Evolutionary conservation across 2,888 invertebrate genomes (phyloP).

Genomic region (Drosophila atripex): DNA sequence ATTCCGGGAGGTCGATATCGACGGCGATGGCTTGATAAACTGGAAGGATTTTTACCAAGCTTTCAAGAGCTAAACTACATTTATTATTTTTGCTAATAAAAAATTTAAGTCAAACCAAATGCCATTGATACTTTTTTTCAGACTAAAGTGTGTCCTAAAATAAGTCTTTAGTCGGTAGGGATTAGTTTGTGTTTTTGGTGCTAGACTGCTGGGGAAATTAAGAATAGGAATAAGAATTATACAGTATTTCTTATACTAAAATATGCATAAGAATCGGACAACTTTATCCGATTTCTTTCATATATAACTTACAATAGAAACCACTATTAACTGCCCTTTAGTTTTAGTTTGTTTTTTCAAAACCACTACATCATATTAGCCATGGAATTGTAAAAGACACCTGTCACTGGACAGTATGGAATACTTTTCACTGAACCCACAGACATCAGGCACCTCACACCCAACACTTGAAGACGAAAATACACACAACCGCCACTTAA

Average conservation of each 20-base stretch:
- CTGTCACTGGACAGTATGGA: not conserved
- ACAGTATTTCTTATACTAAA: no score
- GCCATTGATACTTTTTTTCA: no score
- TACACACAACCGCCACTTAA: not conserved
- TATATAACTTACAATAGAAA: not conserved
- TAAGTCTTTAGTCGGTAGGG: no score
- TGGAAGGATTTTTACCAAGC: conserved; percentile 2
- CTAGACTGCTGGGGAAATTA: no score
- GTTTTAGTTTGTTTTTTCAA: no score
- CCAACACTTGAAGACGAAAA: not conserved
- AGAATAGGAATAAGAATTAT: no score
- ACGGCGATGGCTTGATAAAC: conserved; percentile 11
- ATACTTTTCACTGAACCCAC: not conserved
- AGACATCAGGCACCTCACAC: not conserved
- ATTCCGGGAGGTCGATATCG: conserved; percentile 3
- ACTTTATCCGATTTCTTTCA: no score
- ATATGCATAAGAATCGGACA: no score
- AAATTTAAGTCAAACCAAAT: not conserved
- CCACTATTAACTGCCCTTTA: not conserved
- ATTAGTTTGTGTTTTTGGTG: no score
- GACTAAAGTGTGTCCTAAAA: no score
- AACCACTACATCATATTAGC: not conserved
- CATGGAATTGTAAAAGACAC: not conserved
- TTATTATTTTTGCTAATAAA: not conserved
- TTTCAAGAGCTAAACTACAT: not conserved